These are phyloP conservation scores for Strix aluco DNA, from an alignment of 2,113 vertebrate genomes.

Conservation along the genomic window DNA sequence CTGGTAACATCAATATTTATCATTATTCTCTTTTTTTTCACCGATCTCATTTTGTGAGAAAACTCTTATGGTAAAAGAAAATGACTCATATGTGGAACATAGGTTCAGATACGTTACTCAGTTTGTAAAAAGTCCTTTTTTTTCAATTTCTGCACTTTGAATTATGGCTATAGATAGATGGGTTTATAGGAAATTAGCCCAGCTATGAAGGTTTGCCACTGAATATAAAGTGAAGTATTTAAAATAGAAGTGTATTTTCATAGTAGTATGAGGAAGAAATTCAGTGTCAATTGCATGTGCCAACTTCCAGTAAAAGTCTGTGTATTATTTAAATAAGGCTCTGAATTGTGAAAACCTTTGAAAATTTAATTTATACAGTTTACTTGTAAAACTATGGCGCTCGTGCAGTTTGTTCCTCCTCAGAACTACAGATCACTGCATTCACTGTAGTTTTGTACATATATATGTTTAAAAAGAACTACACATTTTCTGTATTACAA, in stretches of 20 bases:
- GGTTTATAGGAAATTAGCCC: not conserved
- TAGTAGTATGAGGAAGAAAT: not conserved
- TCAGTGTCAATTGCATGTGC: not conserved
- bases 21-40: not conserved
- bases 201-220: not conserved
- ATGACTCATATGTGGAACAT: not conserved
- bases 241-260: conserved; percentile 51
- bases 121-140: not conserved
- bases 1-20: not conserved
- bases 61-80: not conserved
- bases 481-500: conserved; percentile 28
- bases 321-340: conserved; percentile 21
- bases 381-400: conserved; percentile 15
- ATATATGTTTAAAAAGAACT: conserved; percentile 20
- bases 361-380: conserved; percentile 45
- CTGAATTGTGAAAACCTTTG: conserved; percentile 34
- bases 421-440: conserved; percentile 37
- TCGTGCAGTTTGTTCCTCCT: conserved; percentile 49
- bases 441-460: conserved; percentile 45
- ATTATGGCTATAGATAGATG: not conserved
- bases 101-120: not conserved
- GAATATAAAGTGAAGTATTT: conserved; percentile 17
- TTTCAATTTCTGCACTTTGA: not conserved
- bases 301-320: not conserved
- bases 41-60: not conserved